These are phyloP conservation scores for Drosophila auraria DNA, from an alignment of 1,140 invertebrate species.

Conservation along the genomic window DNA sequence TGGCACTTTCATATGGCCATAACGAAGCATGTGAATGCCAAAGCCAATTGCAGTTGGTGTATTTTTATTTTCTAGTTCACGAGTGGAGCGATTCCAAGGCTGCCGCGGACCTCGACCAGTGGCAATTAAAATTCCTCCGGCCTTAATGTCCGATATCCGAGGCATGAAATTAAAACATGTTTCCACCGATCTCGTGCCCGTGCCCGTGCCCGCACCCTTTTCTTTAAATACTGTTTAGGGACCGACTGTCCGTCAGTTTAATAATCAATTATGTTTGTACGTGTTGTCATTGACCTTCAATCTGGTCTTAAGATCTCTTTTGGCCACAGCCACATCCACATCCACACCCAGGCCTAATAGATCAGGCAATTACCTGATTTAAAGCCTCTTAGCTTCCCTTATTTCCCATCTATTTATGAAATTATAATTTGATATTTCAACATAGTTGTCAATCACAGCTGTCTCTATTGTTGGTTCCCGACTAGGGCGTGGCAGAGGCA, in stretches of 20 bases:
- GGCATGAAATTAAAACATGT: conserved; percentile 83
- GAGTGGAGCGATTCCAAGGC: conserved; percentile 37
- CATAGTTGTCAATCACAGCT: conserved; percentile 80
- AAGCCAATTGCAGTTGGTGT: conserved; percentile 49
- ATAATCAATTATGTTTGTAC: conserved; percentile 73
- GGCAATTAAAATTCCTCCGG: conserved; percentile 79
- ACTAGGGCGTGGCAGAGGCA: conserved; percentile 44
- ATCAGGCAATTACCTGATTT: conserved; percentile 75
- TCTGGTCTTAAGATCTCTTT: conserved; percentile 47
- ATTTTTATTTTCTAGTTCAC: conserved; percentile 67
- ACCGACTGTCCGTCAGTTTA: conserved; percentile 57
- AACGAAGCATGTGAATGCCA: conserved; percentile 56
- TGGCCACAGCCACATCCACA: conserved; percentile 44
- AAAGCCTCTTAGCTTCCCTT: conserved; percentile 76
- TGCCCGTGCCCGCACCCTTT: conserved; percentile 21
- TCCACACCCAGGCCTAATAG: conserved; percentile 75
- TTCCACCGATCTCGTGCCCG: conserved; percentile 52
- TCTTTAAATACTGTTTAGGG: conserved; percentile 44
- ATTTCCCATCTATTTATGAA: conserved; percentile 65
- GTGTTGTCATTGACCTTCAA: conserved; percentile 80
- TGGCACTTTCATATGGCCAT: conserved; percentile 69
- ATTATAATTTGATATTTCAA: conserved; percentile 83
- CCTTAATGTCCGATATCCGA: conserved; percentile 70
- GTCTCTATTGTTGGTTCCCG: conserved; percentile 38
- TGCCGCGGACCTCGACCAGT: conserved; percentile 46